Conservation (phyloP, 2,888 invertebrate species). For the Polymixis lichenea region DNA sequence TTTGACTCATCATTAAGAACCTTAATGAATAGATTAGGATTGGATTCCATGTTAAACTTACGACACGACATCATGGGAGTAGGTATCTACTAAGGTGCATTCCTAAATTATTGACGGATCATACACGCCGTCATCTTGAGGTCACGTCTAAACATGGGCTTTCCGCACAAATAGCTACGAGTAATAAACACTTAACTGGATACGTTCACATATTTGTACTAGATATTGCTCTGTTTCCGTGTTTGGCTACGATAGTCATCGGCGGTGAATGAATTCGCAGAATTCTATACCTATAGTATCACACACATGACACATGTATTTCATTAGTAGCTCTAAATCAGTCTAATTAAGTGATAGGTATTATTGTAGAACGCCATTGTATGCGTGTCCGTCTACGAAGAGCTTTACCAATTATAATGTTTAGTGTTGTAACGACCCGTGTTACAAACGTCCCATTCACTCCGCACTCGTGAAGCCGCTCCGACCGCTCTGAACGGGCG, state of each 20-base stretch:
- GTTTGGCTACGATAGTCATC: background rate
- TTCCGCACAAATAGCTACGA: conserved; percentile 23
- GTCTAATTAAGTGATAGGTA: background rate
- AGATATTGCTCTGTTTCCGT: conserved; percentile 29
- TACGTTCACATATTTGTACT: background rate
- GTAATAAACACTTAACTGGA: conserved; percentile 11
- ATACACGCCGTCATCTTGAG: background rate
- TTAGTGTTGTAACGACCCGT: background rate
- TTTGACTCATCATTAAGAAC: background rate
- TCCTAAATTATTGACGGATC: conserved; percentile 9
- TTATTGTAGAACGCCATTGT: background rate
- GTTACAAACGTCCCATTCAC: conserved; percentile 65
- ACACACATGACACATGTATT: background rate
- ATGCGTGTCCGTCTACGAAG: background rate
- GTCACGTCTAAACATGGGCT: conserved; percentile 20
- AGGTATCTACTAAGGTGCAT: background rate
- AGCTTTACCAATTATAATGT: background rate
- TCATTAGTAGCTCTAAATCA: background rate
- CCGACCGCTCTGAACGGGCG: conserved; percentile 30
- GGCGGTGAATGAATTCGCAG: background rate
- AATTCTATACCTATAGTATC: background rate
- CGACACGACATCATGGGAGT: background rate
- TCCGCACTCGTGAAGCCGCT: conserved; percentile 55
- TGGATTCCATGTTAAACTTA: background rate
- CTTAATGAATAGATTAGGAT: background rate